Percentiles rank a stretch among this genome's conserved stretches.
Conservation (phyloP, 2,113 vertebrate species). For the Micronycteris hirsuta region DNA sequence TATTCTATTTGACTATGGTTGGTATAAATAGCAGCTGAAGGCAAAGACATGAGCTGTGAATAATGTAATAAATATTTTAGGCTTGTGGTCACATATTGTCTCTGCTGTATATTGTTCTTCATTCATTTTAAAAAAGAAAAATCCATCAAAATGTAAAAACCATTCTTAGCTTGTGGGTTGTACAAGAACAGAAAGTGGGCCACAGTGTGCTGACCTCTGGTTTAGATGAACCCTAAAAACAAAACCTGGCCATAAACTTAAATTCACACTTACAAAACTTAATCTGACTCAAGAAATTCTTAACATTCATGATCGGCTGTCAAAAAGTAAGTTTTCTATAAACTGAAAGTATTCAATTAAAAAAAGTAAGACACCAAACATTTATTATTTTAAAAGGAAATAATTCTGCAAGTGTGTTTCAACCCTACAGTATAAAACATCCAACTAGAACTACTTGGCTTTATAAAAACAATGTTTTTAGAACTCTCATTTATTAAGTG, state of each 20-base stretch:
- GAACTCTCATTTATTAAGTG: neutral
- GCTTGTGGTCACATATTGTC: neutral
- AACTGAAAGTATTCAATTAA: slow-evolving; percentile 14
- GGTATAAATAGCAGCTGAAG: neutral
- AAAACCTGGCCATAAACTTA: neutral
- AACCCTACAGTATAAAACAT: neutral
- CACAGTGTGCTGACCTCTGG: neutral
- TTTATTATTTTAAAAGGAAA: slow-evolving; percentile 26
- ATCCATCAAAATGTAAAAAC: neutral
- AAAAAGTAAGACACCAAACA: neutral
- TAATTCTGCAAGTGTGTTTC: neutral
- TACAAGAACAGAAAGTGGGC: neutral
- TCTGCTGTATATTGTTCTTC: neutral
- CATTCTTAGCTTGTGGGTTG: neutral
- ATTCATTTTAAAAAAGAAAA: neutral
- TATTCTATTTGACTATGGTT: neutral
- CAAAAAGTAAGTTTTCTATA: neutral
- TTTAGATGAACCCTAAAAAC: neutral
- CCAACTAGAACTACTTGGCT: neutral
- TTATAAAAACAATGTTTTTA: neutral
- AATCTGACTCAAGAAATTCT: slow-evolving; percentile 22
- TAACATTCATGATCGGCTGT: slow-evolving; percentile 20
- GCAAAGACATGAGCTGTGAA: neutral
- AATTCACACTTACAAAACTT: neutral
- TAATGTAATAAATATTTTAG: slow-evolving; percentile 3